phyloP scores from a whole-genome alignment of 1,140 invertebrate species.

The Trachymyrmex septentrionalis region DNA sequence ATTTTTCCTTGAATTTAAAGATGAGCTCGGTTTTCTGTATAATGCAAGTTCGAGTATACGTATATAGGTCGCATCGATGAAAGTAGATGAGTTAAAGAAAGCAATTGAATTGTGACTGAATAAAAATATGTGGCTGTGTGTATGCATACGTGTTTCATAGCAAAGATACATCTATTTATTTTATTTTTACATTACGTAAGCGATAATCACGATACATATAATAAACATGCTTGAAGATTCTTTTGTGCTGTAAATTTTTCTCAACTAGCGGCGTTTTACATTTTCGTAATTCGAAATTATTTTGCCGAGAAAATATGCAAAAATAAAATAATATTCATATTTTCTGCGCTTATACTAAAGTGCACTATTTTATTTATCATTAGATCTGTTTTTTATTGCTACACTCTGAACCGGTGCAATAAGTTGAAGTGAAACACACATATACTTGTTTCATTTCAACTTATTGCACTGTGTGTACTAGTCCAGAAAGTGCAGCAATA shows the following conservation, averaged over 20 bases:
- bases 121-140: constrained; percentile 6
- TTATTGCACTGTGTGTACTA: too few species aligned
- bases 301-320: neutral
- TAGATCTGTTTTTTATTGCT: too few species aligned
- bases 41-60: constrained; percentile 31
- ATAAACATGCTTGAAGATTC: constrained; percentile 26
- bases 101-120: constrained; percentile 40
- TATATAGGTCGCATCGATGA: constrained; percentile 52
- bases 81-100: constrained; percentile 53
- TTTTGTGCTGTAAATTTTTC: constrained; percentile 12
- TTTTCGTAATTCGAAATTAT: constrained; percentile 32
- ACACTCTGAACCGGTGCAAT: too few species aligned
- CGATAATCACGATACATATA: constrained; percentile 22
- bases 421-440: too few species aligned
- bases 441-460: too few species aligned
- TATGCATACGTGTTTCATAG: neutral
- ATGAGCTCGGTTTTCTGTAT: constrained; percentile 38
- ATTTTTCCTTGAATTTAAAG: constrained; percentile 55
- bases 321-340: neutral
- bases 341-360: neutral
- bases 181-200: constrained; percentile 27
- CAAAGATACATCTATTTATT: constrained; percentile 7
- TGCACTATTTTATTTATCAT: neutral
- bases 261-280: neutral
- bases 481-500: too few species aligned